Conservation (phyloP, 2,113 vertebrate species). For the Campylorhamphus procurvoides region DNA sequence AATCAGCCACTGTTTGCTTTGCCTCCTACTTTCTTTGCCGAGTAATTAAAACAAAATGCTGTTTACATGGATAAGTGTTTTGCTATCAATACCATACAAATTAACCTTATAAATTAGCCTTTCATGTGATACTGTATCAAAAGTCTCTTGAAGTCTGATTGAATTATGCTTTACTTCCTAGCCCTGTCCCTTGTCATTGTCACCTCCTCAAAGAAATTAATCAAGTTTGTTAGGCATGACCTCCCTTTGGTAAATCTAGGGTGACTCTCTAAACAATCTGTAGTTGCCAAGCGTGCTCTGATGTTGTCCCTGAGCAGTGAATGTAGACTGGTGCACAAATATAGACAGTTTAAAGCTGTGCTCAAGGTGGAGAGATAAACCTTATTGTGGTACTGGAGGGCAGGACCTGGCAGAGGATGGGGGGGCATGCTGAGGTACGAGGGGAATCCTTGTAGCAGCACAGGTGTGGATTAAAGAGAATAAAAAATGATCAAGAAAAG, state of each 20-base stretch:
- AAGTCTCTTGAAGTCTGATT: constrained; percentile 59
- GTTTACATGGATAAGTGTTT: constrained; percentile 54
- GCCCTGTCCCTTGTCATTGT: constrained; percentile 53
- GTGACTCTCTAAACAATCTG: constrained; percentile 7
- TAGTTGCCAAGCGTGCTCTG: not conserved
- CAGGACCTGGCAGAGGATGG: not conserved
- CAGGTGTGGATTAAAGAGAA: accelerated
- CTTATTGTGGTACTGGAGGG: not conserved
- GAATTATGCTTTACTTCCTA: constrained; percentile 56
- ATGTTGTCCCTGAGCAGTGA: not conserved
- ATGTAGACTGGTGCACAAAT: not conserved
- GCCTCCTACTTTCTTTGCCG: not conserved
- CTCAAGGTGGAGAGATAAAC: not conserved
- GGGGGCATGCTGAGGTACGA: accelerated
- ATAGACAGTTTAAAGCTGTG: not conserved
- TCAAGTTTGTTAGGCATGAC: constrained; percentile 60
- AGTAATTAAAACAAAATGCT: constrained; percentile 27
- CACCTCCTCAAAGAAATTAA: constrained; percentile 58
- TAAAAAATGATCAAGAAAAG: accelerated
- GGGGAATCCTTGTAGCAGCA: not conserved
- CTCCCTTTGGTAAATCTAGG: constrained; percentile 17
- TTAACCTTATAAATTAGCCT: constrained; percentile 69
- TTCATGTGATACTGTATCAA: constrained; percentile 63
- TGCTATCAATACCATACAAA: not conserved
- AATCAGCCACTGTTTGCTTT: not conserved